Conservation (phyloP, 2,797 vertebrate species). For the Lutjanus campechanus region DNA sequence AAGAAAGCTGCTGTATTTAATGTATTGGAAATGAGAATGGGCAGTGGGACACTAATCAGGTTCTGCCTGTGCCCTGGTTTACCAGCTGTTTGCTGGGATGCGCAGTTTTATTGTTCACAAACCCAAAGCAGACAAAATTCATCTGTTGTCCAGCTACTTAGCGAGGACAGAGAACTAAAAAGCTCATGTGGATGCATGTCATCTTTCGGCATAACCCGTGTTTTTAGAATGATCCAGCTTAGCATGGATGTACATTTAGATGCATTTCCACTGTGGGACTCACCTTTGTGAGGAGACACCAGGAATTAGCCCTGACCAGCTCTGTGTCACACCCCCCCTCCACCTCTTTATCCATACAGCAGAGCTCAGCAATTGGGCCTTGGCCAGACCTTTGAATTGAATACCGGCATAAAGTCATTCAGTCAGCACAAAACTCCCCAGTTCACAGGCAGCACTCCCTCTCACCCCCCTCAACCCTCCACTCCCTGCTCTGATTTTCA, state of each 20-base stretch:
- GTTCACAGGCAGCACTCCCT: constrained; percentile 63
- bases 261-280: constrained; percentile 55
- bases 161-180: background rate
- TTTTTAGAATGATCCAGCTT: constrained; percentile 10
- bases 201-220: background rate
- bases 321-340: constrained; percentile 44
- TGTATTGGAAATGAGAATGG: no score
- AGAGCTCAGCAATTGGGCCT: constrained; percentile 84
- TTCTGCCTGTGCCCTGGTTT: background rate
- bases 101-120: background rate
- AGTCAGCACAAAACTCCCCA: constrained; percentile 85
- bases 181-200: background rate
- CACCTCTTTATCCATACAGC: constrained; percentile 79
- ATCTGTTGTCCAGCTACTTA: background rate
- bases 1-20: no score
- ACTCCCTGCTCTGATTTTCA: constrained; percentile 58
- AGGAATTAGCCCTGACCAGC: constrained; percentile 64
- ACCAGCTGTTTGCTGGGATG: background rate
- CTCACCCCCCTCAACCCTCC: constrained; percentile 1
- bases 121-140: background rate
- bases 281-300: constrained; percentile 59
- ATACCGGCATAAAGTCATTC: constrained; percentile 82
- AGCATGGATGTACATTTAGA: constrained; percentile 33
- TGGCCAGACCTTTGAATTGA: constrained; percentile 85
- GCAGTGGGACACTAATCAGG: background rate